phyloP scores from a whole-genome alignment of 2,888 invertebrate species.

The Acleris sparsana region DNA sequence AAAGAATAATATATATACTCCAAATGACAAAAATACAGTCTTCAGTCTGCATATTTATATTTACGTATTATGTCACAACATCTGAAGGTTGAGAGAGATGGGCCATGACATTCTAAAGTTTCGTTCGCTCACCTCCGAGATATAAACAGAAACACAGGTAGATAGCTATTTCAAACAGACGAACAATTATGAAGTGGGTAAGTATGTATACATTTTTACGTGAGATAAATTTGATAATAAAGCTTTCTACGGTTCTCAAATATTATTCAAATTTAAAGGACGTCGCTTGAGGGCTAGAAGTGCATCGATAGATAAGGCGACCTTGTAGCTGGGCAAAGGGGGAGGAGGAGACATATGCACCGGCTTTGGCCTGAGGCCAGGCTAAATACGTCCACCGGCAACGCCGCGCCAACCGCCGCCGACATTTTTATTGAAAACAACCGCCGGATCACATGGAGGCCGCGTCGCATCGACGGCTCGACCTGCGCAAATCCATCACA shows the following conservation, averaged over 20 bases:
- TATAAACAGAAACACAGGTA: conserved; percentile 37
- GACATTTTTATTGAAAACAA: conserved; percentile 82
- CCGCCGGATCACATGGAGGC: conserved; percentile 70
- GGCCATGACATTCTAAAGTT: conserved; percentile 64
- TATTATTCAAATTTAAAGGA: conserved; percentile 14
- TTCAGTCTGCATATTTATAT: not conserved
- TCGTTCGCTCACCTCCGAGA: conserved; percentile 41
- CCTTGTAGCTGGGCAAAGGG: conserved; percentile 67
- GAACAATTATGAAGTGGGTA: not conserved
- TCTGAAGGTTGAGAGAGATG: conserved; percentile 49
- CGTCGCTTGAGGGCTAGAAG: conserved; percentile 38
- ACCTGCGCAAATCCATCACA: conserved; percentile 74
- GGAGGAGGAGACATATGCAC: conserved; percentile 71
- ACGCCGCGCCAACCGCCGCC: conserved; percentile 70
- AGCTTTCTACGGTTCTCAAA: conserved; percentile 15
- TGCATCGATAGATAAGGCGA: conserved; percentile 60
- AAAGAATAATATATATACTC: not conserved
- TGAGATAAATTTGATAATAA: not conserved
- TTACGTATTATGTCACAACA: conserved; percentile 39
- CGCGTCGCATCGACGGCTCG: conserved; percentile 63
- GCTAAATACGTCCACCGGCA: conserved; percentile 74
- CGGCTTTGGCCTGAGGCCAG: conserved; percentile 71
- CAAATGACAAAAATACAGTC: not conserved
- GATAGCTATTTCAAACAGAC: not conserved
- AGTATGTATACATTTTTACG: not conserved